Evolutionary conservation across 2,888 invertebrate species (phyloP), one percentile per base, ranked within the genome.

Genomic region (Hydroisotoma schaefferi): DNA sequence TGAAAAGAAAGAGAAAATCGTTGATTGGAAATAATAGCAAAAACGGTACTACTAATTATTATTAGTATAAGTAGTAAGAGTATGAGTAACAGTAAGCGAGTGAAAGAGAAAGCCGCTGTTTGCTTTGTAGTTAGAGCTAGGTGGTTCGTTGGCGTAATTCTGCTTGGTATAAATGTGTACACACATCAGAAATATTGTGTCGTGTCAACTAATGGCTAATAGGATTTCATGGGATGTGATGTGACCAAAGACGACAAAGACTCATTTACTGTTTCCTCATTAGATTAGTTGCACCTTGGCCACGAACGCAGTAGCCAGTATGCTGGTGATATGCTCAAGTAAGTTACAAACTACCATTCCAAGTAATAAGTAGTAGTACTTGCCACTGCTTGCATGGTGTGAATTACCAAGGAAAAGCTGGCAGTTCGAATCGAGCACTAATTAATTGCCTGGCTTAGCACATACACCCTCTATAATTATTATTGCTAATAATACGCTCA

Each of bases 401-500:
- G n/a, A n/a, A n/a, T n/a, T n/a, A n/a, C n/a, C 63, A 55, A 59
- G 55, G 54, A 57, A 55, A 56, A 54, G 55, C 57, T 57, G 59
- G 33, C 55, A 46, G 40, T 47, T 63, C 44, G 55, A 56, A 54
- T 49, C 55, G 57, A 60, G 60, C 53, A 52, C 57, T 67, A 67
- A 67, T 67, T 67, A 67, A 67, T 67, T 67, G 67, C 60, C 58
- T 59, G 54, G 60, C 57, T 57, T 63, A 57, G 59, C 60, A 53
- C 65, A 60, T 63, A 54, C 62, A 66, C 65, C 55, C 49, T 44
- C 22, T 69, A 61, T 59, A 64, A 65, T 65, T 65, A 70, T 70
- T 70, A 67, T 65, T 63, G 65, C 67, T 65, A 67, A 67, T 69
- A 65, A 67, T 67, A 63, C 58, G 48, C 52, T 52, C 56, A 59